Base-by-base conservation (phyloP, 2,113 vertebrate genomes). In the Atherinomorus stipes region DNA sequence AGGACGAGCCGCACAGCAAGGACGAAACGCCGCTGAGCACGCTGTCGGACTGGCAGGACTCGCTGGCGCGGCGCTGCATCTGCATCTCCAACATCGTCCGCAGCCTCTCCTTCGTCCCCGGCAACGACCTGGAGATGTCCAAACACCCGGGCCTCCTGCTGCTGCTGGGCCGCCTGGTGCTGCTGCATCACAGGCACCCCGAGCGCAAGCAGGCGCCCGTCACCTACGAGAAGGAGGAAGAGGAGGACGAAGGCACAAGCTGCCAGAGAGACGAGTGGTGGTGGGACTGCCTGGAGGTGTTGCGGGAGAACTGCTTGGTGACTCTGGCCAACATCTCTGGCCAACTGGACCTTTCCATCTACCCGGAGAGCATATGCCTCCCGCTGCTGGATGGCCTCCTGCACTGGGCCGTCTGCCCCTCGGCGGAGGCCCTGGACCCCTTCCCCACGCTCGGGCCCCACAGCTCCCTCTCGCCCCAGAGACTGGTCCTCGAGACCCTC, bases 281-380 rank as follows among this genome's bases (percentile, higher is more conserved):
- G 98, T 99, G 97, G 97, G 97, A 99, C 95, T 99, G 97, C 93
- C 94, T 99, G 71, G 98, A 98, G 92, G 95, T 96, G 89, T 91
- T 99, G 80, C 93, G 98, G 59, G 98, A 99, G 90, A 99, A 99
- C 84, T 97, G 97, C 22, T 90, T 99, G 93, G 98, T 99, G 85
- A 99, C 98, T 0, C 90, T 99, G 80, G 97, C 98, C 42, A 99
- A 99, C 91, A 97, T 99, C 93, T 99, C 98, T 4, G 98, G 98
- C 82, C 97, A 99, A 93, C 93, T 99, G 92, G 98, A 99, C 95
- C 96, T 99, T 53, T 98, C 98, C 22, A 90, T 96, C 3, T 99
- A 99, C 90, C 96, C 98, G 0, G 98, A 99, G 94, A 99, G 97
- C 88, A 98, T 99, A 90, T 99, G 98, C 90, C 94, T 99, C 89